These are phyloP conservation scores for Apodemia hepburni DNA, from an alignment of 2,888 invertebrate species.

Conservation along the genomic window DNA sequence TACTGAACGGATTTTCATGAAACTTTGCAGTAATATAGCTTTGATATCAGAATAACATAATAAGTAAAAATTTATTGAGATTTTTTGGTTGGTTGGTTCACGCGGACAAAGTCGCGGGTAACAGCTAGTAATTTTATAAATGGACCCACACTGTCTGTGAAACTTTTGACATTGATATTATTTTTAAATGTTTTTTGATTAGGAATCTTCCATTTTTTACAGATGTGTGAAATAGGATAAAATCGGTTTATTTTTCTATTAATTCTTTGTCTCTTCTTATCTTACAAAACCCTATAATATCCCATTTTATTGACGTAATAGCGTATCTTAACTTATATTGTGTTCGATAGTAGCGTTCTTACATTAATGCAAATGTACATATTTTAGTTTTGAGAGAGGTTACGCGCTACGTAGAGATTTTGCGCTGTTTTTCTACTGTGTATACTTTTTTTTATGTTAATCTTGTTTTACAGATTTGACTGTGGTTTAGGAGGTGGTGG, in stretches of 20 bases:
- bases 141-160: conserved; percentile 32
- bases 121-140: no score
- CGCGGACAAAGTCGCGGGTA: no score
- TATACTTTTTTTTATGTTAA: conserved; percentile 14
- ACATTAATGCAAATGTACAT: no score
- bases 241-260: conserved; percentile 32
- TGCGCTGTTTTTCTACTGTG: conserved; percentile 23
- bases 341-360: conserved; percentile 23
- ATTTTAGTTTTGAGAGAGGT: no score
- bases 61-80: no score
- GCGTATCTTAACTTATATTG: conserved; percentile 22
- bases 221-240: conserved; percentile 30
- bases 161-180: conserved; percentile 27
- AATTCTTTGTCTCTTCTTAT: conserved; percentile 29
- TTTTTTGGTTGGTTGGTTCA: no score
- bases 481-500: conserved; percentile 22
- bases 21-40: no score
- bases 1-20: no score
- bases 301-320: conserved; percentile 28
- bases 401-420: conserved; percentile 11
- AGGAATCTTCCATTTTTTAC: conserved; percentile 29
- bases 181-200: conserved; percentile 27
- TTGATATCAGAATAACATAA: no score
- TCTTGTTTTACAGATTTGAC: conserved; percentile 1
- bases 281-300: conserved; percentile 31